Evolutionary conservation across 2,113 vertebrate genomes (phyloP).

Genomic region (Pangasianodon gigas): DNA sequence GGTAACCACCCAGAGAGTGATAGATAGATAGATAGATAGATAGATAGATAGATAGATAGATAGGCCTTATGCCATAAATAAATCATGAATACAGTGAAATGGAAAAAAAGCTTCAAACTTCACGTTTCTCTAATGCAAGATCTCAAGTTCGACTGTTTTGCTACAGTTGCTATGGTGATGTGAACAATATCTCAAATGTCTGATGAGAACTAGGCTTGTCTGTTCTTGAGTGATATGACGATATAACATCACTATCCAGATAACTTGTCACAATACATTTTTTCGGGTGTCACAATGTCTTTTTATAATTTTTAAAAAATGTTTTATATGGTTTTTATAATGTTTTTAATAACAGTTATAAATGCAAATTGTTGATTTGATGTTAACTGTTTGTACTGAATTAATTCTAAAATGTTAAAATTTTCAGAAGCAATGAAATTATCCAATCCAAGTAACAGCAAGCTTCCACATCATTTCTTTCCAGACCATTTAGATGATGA

Average conservation of each 20-base stretch:
- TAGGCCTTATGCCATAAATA: background rate
- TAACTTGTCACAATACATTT: background rate
- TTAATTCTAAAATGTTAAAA: background rate
- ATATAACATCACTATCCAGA: background rate
- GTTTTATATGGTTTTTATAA: background rate
- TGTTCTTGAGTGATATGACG: background rate
- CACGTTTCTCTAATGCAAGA: background rate
- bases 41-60: background rate
- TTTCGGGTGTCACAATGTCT: background rate
- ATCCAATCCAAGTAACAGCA: background rate
- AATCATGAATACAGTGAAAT: background rate
- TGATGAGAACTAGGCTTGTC: background rate
- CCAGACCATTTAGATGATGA: background rate
- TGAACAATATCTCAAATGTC: background rate
- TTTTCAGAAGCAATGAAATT: background rate
- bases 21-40: background rate
- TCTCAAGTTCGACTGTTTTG: background rate
- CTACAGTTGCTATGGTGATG: background rate
- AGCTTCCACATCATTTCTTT: background rate
- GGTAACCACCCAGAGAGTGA: background rate
- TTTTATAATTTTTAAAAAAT: background rate
- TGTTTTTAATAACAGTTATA: background rate
- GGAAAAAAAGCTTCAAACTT: background rate
- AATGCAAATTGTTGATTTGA: background rate
- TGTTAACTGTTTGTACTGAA: background rate